Conservation (phyloP, 2,113 vertebrate species). For the Pristiophorus japonicus region DNA sequence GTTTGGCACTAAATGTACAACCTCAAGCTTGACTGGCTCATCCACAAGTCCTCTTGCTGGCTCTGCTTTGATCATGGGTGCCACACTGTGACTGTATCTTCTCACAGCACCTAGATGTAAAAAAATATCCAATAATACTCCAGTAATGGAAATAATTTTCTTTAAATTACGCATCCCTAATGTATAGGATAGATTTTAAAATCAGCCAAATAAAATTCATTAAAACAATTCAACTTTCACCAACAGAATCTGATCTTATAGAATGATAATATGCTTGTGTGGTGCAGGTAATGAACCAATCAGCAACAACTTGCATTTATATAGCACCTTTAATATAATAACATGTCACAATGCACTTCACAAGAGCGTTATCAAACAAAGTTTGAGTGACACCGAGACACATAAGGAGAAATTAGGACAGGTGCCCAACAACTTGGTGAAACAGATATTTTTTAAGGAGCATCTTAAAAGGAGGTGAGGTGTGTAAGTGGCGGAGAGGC, state of each 20-base stretch:
- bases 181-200: not conserved
- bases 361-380: too few species aligned
- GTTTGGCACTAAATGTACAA: not conserved
- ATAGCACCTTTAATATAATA: too few species aligned
- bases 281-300: not conserved
- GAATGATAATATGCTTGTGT: not conserved
- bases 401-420: too few species aligned
- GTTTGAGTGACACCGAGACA: too few species aligned
- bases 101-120: not conserved
- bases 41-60: slow-evolving; percentile 37
- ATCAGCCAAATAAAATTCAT: not conserved
- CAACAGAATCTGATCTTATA: not conserved
- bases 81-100: not conserved
- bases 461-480: too few species aligned
- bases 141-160: not conserved
- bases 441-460: too few species aligned
- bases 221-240: not conserved
- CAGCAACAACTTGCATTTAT: not conserved
- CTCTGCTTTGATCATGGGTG: slow-evolving; percentile 24
- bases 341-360: too few species aligned
- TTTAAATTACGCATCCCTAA: not conserved
- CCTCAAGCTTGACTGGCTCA: not conserved
- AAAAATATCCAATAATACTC: not conserved
- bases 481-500: too few species aligned
- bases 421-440: too few species aligned